These are phyloP conservation scores for Eristalinus aeneus DNA, from an alignment of 2,888 invertebrate genomes.

Conservation along the genomic window DNA sequence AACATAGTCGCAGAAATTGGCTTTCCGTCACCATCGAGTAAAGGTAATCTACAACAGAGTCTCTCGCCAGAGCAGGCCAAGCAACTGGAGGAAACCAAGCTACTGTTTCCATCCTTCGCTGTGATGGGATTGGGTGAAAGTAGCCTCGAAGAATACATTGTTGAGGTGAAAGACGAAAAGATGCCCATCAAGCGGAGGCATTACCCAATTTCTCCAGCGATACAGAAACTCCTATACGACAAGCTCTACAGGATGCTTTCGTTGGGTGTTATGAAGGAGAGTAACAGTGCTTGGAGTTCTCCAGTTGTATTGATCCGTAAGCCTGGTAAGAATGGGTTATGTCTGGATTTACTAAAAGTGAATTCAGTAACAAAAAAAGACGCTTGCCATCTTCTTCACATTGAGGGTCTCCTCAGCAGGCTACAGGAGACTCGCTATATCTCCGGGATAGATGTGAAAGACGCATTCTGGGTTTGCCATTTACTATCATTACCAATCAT, in stretches of 20 bases:
- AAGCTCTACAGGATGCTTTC: constrained; percentile 73
- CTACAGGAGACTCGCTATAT: neutral
- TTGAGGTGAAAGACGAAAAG: neutral
- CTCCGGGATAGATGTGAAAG: neutral
- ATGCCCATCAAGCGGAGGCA: neutral
- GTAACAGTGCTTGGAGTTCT: constrained; percentile 72
- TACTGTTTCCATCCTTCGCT: neutral
- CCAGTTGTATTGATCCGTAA: constrained; percentile 72
- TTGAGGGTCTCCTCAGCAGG: constrained; percentile 70
- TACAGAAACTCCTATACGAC: neutral
- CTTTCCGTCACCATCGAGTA: neutral
- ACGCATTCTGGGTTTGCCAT: constrained; percentile 45
- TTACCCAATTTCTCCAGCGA: constrained; percentile 23
- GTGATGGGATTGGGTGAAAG: neutral
- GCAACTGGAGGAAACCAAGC: neutral
- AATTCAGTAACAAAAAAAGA: constrained; percentile 69
- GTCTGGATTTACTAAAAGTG: constrained; percentile 72
- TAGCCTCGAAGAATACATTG: neutral
- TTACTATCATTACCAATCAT: constrained; percentile 27
- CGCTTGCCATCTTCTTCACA: constrained; percentile 26
- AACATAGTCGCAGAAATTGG: neutral
- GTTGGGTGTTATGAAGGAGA: constrained; percentile 66
- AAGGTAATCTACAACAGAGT: neutral
- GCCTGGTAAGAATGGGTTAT: constrained; percentile 70
- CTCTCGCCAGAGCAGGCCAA: neutral